Evolutionary conservation across 2,888 invertebrate genomes (phyloP).

Genomic region (Helobdella robusta): DNA sequence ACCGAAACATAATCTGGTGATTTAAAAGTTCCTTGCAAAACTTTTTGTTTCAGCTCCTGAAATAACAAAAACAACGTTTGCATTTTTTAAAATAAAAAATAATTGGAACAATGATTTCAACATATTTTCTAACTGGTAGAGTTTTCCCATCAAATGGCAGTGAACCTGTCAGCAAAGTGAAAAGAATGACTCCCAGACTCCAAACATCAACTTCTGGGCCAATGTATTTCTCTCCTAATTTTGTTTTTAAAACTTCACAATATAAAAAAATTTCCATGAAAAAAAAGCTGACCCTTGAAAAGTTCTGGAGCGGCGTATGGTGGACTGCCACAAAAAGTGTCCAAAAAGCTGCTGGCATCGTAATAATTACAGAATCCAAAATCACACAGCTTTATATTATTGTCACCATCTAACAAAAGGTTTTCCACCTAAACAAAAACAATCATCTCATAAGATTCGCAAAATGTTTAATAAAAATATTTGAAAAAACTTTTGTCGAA

Average conservation of each 20-base stretch:
- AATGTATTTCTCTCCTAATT: not conserved
- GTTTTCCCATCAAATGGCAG: conserved; percentile 18
- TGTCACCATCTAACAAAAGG: conserved; percentile 3
- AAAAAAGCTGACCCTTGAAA: conserved; percentile 15
- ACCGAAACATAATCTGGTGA: conserved; percentile 14
- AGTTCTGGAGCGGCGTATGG: conserved; percentile 24
- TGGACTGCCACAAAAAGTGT: conserved; percentile 24
- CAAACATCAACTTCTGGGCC: conserved; percentile 23
- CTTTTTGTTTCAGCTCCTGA: conserved; percentile 14
- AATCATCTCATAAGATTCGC: not conserved
- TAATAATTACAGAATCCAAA: conserved; percentile 22
- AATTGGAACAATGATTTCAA: too few species aligned
- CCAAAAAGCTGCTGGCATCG: conserved; percentile 5
- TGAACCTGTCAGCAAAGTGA: conserved; percentile 15
- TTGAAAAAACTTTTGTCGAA: not conserved
- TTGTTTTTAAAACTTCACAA: not conserved
- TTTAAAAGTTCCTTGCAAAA: conserved; percentile 9
- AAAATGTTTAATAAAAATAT: not conserved
- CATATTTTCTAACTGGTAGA: not conserved
- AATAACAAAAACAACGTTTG: not conserved
- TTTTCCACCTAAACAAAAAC: conserved; percentile 11
- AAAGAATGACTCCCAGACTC: conserved; percentile 22
- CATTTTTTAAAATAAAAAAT: not conserved
- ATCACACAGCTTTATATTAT: conserved; percentile 20
- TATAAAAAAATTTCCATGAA: not conserved